Base-by-base conservation (phyloP, 2,113 vertebrate genomes). In the Agapornis roseicollis region DNA sequence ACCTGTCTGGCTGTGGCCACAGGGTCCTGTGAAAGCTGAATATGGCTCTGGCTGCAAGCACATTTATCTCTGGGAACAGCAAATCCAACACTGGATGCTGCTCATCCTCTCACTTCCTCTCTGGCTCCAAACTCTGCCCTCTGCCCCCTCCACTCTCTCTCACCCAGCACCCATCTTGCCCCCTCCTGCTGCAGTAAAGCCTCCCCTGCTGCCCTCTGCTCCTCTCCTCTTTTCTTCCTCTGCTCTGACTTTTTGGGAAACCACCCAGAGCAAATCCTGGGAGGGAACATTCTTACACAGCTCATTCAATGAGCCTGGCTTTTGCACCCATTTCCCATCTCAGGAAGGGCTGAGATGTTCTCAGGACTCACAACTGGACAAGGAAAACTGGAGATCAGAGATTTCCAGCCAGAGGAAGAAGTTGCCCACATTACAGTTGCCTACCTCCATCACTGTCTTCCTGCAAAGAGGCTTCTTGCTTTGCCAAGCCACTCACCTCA, bases 131-230 rank as follows among this genome's bases (percentile, higher is more conserved):
- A 68, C 13, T 11, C 16, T 78, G 47, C 13, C 37, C 31, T 24
- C 33, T 31, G 14, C 17, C 11, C 18, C 2, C n/a, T 33, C 20
- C 2, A 3, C 22, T 44, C 19, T 35, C 33, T 60, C 35, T 53
- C 4, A 5, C 23, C 31, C 47, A 33, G 12, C 28, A 37, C 16
- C 28, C 44, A 5, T 24, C 37, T 49, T 50, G 35, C 39, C 41
- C 37, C 6, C 0, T 35, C 29, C 28, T 2, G 1, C 37, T 7
- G 15, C 2, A 2, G 56, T 18, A 44, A 33, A 61, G 19, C 16
- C 56, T 58, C 33, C 33, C 56, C 20, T 58, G 56, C 56, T 58
- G 56, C 33, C 22, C 13, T 24, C 33, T 58, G 33, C 13, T 58
- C 18, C 47, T 31, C 44, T 23, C 52, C 49, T 56, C 74, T 66